A percentile compares a stretch with the other conserved stretches of the same genome.
phyloP scores from a whole-genome alignment of 2,113 vertebrate species.

The Dolichotis patagonum region DNA sequence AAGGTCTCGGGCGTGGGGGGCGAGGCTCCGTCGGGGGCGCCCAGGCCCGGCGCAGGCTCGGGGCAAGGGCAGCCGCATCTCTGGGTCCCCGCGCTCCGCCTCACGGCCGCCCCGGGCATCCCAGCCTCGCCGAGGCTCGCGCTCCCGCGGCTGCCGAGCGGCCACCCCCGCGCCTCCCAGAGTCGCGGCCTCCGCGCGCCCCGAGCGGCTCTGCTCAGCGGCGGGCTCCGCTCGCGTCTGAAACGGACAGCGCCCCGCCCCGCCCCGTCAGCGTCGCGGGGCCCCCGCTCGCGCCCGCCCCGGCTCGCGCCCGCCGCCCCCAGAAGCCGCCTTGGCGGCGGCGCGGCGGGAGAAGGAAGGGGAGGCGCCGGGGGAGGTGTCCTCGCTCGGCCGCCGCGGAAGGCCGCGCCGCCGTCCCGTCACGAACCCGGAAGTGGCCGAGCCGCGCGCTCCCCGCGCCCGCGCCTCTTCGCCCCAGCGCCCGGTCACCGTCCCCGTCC shows the following conservation, averaged over 20 bases:
- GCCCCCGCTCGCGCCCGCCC: not conserved
- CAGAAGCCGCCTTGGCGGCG: not conserved
- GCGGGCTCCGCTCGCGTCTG: too few species aligned
- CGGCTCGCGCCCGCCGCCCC: not conserved
- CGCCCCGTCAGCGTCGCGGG: not conserved
- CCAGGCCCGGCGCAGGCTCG: too few species aligned
- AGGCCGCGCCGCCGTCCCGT: conserved; percentile 73
- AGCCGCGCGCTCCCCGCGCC: not conserved
- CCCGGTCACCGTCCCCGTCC: not conserved
- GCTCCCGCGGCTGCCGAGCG: too few species aligned
- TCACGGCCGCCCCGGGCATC: too few species aligned
- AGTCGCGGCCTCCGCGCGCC: not conserved
- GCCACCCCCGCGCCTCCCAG: too few species aligned
- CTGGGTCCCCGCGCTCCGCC: too few species aligned
- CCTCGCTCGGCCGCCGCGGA: conserved; percentile 12
- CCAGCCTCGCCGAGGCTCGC: too few species aligned
- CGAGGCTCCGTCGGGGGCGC: too few species aligned
- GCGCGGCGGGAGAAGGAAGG: conserved; percentile 39
- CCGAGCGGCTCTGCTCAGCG: not conserved
- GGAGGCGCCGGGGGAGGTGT: conserved; percentile 66
- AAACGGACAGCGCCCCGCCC: not conserved
- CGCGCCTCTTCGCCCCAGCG: not conserved
- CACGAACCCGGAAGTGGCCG: conserved; percentile 83
- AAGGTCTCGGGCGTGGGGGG: too few species aligned
- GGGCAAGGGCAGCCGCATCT: too few species aligned